These are phyloP conservation scores for Selenia dentaria DNA, from an alignment of 2,888 invertebrate genomes.

Conservation along the genomic window DNA sequence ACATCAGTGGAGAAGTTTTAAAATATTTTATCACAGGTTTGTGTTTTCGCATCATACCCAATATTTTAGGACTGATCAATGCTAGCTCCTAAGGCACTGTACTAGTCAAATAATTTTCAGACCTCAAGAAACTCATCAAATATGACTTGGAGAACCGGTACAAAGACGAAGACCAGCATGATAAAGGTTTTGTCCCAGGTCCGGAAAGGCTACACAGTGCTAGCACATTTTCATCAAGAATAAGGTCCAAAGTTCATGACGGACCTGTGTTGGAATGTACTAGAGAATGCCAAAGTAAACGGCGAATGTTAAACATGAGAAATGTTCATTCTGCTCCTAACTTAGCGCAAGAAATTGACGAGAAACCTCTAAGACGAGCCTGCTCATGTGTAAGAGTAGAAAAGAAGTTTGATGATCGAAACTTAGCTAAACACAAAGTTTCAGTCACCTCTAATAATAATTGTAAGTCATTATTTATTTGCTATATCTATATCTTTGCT, in stretches of 20 bases:
- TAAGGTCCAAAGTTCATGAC: conserved; percentile 56
- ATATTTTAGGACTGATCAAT: too few relatives aligned
- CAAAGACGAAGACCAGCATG: conserved; percentile 46
- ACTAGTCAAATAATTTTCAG: conserved; percentile 60
- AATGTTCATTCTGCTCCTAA: conserved; percentile 65
- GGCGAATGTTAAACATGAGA: conserved; percentile 34
- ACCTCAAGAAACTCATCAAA: conserved; percentile 88
- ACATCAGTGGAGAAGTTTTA: conserved; percentile 89
- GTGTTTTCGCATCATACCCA: not conserved
- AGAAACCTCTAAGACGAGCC: conserved; percentile 55
- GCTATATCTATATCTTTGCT: too few relatives aligned
- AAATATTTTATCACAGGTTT: conserved; percentile 92
- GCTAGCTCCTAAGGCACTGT: too few relatives aligned
- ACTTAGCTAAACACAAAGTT: conserved; percentile 46
- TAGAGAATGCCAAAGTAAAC: conserved; percentile 51
- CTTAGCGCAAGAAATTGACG: conserved; percentile 47
- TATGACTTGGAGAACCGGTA: conserved; percentile 80
- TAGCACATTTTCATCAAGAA: conserved; percentile 74
- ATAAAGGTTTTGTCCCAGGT: conserved; percentile 46
- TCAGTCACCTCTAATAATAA: conserved; percentile 57
- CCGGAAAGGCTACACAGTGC: conserved; percentile 75
- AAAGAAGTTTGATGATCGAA: conserved; percentile 46
- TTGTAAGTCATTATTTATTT: conserved; percentile 70
- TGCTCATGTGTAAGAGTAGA: conserved; percentile 68
- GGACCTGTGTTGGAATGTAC: conserved; percentile 47